Base-by-base conservation (phyloP, 2,797 vertebrate species). In the Anguilla marmorata region DNA sequence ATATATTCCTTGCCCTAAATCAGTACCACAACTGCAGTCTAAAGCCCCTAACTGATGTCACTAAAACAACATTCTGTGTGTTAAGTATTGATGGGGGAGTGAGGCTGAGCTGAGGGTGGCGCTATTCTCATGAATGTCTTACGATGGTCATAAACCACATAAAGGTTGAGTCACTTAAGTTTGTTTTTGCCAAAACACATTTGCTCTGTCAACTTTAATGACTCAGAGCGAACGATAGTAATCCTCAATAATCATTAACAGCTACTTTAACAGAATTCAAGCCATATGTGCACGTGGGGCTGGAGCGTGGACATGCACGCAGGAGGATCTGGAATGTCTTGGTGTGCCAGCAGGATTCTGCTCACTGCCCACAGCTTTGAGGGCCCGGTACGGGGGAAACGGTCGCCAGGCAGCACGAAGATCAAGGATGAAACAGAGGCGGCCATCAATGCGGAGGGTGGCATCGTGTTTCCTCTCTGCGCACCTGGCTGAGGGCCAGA, bases 181-280 rank as follows among this genome's bases (percentile, higher is more conserved):
- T 33, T 74, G 84, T 54, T 74, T 79, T 76, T 69, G 30, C 48
- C 63, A 58, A 85, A 63, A 69, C 84, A 76, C 63, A 85, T 66
- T 3, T 56, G 30, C 69, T 56, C 60, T 30, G 60, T 69, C 79
- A 86, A 66, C 3, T 1, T 89, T 58, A 89, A 89, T 86, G 85
- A 86, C 85, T 89, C 85, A 83, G 60, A 72, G 76, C 24, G 54
- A 80, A 33, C 48, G 41, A 86, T 86, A 88, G 82, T 79, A 88
- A 85, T 79, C 80, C 85, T 48, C 27, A 84, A 58, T 58, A 84
- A 54, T 86, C 76, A 86, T 86, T 85, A 86, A 86, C 88, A 89
- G 88, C 88, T 82, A 86, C 88, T 89, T 83, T 63, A 86, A 72
- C 83, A 27, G 85, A 86, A 89, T 37, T 84, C 76, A 79, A 69